Base-by-base conservation (phyloP, 2,797 vertebrate species). In the Pelobates cultripes region DNA sequence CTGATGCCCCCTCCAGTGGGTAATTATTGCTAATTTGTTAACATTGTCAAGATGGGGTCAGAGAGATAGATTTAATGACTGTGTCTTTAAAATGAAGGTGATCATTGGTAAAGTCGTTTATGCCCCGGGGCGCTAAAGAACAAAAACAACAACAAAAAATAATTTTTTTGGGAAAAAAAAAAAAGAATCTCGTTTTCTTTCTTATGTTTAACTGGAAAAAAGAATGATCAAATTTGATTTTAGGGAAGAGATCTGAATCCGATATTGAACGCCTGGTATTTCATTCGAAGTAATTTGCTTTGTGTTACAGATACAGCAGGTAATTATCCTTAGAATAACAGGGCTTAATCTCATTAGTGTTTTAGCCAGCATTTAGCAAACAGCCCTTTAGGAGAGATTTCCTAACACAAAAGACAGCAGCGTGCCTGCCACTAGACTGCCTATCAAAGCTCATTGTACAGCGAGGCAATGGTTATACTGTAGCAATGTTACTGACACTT, bases 31-130 rank as follows among this genome's bases (percentile, higher is more conserved):
- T 92, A 85, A 86, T 91, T 89, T 90, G 88, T 88, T 88, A 53
- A 85, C 81, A 86, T 83, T 89, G 69, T 91, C 90, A 86, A 89
- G 87, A 85, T 90, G 87, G 89, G 88, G 91, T 88, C 90, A 87
- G 73, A 87, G 73, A 87, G 89, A 91, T 90, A 85, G 63, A 78
- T 82, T 71, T 77, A 88, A 82, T 0, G 9, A 76, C 75, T 66
- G 68, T 77, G 80, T 73, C 45, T 15, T 43, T 43, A 3, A 43
- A 72, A 51, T 76, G 68, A 70, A 76, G 60, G 64, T 15, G 14
- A 40, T 55, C 70, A 77, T 60, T 73, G 75, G 74, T 82, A 77
- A 82, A 57, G 53, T 43, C 17, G 15, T 60, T 45, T 82, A 15
- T 82, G n/a, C 14, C 73, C 79, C 75, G 13, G 12, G 73, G 79